These are phyloP conservation scores for Entosphenus tridentatus DNA, from an alignment of 2,113 vertebrate species.

Conservation along the genomic window DNA sequence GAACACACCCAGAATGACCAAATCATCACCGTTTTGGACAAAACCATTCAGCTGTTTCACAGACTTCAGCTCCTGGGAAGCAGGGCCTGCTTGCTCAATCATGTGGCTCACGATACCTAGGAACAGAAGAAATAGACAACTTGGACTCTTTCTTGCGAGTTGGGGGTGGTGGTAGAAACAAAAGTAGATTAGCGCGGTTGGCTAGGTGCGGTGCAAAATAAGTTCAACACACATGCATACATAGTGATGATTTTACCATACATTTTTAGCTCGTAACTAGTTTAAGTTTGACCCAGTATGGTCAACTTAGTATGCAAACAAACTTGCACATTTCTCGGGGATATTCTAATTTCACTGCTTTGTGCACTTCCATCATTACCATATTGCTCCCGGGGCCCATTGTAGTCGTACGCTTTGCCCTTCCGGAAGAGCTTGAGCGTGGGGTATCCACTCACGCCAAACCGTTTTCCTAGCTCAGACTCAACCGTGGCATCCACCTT, in stretches of 20 bases:
- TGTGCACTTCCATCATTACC: slow-evolving; percentile 23
- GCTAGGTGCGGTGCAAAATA: too few species aligned
- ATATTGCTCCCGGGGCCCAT: slow-evolving; percentile 55
- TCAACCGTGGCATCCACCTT: slow-evolving; percentile 63
- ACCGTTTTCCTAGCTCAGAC: slow-evolving; percentile 42
- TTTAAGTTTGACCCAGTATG: too few species aligned
- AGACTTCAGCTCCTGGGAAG: slow-evolving; percentile 54
- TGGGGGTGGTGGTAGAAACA: too few species aligned
- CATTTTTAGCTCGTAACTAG: too few species aligned
- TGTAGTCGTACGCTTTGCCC: slow-evolving; percentile 68
- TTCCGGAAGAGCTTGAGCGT: slow-evolving; percentile 84
- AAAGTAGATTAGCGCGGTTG: too few species aligned
- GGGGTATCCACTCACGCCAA: slow-evolving; percentile 59
- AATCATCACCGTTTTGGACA: slow-evolving; percentile 61
- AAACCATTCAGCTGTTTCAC: slow-evolving; percentile 69
- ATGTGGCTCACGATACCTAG: slow-evolving; percentile 73
- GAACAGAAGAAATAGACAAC: too few species aligned
- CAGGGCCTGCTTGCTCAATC: slow-evolving; percentile 67
- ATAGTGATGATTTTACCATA: too few species aligned
- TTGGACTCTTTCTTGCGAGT: too few species aligned
- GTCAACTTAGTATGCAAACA: too few species aligned
- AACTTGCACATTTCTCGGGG: too few species aligned
- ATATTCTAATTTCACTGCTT: too few species aligned
- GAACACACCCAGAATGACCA: slow-evolving; percentile 55
- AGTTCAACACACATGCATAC: too few species aligned